Conservation (phyloP, 2,888 invertebrate genomes). For the Pseudococcus viburni region DNA sequence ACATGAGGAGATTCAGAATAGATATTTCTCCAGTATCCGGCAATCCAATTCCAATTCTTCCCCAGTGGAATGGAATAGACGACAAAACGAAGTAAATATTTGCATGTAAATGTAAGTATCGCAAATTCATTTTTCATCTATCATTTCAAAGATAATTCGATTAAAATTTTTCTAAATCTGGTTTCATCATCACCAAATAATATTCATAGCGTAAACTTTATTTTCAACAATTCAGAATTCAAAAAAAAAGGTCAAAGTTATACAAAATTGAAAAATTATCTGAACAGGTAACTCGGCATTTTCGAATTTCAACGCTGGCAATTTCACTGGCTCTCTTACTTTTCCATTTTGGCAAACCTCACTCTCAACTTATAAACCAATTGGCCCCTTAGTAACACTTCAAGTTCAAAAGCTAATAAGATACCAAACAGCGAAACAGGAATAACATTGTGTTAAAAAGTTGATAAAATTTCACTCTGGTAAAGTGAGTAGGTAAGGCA, state of each 20-base stretch:
- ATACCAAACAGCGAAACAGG: background rate
- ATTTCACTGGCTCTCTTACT: background rate
- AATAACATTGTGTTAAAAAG: background rate
- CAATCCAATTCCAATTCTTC: too few species aligned
- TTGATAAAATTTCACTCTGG: background rate
- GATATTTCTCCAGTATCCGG: too few species aligned
- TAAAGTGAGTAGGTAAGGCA: background rate
- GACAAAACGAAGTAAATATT: too few species aligned
- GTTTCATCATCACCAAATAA: too few species aligned
- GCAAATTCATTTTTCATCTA: too few species aligned
- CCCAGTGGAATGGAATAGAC: too few species aligned
- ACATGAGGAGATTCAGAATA: too few species aligned
- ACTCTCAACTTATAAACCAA: background rate
- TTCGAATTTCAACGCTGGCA: background rate
- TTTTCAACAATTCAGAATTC: background rate
- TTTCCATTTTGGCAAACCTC: background rate
- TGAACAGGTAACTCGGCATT: constrained; percentile 16
- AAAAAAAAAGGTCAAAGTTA: background rate
- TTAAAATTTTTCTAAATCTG: too few species aligned
- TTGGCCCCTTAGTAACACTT: background rate
- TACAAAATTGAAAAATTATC: constrained; percentile 18
- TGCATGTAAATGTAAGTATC: too few species aligned
- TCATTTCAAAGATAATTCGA: too few species aligned
- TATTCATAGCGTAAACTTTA: background rate
- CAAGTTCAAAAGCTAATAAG: background rate